phyloP scores from a whole-genome alignment of 2,113 vertebrate genomes.

The Vanacampus margaritifer region DNA sequence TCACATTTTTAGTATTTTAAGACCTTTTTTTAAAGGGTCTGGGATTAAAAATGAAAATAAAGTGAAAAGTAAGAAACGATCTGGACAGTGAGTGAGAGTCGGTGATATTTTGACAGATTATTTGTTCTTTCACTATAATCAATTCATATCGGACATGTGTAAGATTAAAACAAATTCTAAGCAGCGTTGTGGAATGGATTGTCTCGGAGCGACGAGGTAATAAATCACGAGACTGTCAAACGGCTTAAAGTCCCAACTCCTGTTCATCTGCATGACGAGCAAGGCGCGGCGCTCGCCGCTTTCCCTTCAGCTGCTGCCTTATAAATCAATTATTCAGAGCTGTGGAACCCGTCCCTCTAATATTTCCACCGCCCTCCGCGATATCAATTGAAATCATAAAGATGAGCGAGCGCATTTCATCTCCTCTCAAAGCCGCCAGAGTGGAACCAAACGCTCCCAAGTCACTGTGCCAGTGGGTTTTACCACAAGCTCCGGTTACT shows the following conservation, averaged over 20 bases:
- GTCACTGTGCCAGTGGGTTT: not conserved
- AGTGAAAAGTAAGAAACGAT: too few species aligned
- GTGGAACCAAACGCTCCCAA: constrained; percentile 1
- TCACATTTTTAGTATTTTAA: too few species aligned
- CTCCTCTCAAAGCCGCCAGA: constrained; percentile 15
- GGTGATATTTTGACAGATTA: not conserved
- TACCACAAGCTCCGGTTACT: constrained; percentile 3
- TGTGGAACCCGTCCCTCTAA: constrained; percentile 44
- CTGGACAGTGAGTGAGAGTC: too few species aligned
- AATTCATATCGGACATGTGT: not conserved
- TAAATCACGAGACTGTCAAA: not conserved
- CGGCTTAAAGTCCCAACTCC: not conserved
- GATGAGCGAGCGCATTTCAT: constrained; percentile 34
- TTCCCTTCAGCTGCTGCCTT: constrained; percentile 47
- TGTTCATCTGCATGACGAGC: constrained; percentile 22
- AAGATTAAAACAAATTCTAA: not conserved
- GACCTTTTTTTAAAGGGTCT: too few species aligned
- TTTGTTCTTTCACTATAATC: not conserved
- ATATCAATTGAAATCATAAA: constrained; percentile 42
- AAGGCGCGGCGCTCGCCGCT: constrained; percentile 2
- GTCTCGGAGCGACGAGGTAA: not conserved
- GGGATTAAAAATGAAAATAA: too few species aligned
- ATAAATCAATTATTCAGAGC: constrained; percentile 64
- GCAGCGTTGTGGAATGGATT: not conserved
- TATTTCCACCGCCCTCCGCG: constrained; percentile 28